Base-by-base conservation (phyloP, 2,113 vertebrate genomes). In the Peromyscus leucopus region DNA sequence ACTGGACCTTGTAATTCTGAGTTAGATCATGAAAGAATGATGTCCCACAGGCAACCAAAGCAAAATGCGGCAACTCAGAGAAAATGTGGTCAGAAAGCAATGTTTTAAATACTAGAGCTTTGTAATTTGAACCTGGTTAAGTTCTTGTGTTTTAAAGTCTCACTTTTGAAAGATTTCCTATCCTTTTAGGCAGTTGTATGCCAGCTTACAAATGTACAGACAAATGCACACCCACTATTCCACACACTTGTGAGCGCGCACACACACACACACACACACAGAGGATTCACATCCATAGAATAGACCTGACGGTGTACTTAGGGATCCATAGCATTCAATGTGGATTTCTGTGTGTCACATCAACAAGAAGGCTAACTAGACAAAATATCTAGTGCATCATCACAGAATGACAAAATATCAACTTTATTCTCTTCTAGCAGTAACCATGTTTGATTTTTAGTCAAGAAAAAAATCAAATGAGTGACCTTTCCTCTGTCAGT, bases 391-490 rank as follows among this genome's bases (percentile, higher is more conserved):
- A 89, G 24, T 7, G 85, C 24, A 93, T 72, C 78, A 36, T 94
- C 71, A 39, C 2, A 71, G n/a, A 65, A 78, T 89, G 72, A 48
- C 75, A 86, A 94, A 96, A 78, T 63, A 67, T 86, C 51, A 82
- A 72, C 42, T 72, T 67, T 71, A n/a, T 2, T 22, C 71, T 78
- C 36, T 17, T 80, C 48, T 88, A 87, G 42, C 84, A 51, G 51
- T 46, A 13, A 42, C 36, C 31, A 67, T 46, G 0, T 78, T 24
- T 59, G 3, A 28, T 78, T 42, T 61, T 74, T 48, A 89, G 39
- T 0, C 2, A 78, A 59, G 51, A 33, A 55, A 39, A 72, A 69
- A 71, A 17, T 15, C 61, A 72, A 61, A 31, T 17, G 22, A 26
- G 39, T 59, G 48, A 83, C 15, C 71, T 71, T 28, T 65, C 55